Base-by-base conservation (phyloP, 2,888 invertebrate species). In the Tenthredo notha region DNA sequence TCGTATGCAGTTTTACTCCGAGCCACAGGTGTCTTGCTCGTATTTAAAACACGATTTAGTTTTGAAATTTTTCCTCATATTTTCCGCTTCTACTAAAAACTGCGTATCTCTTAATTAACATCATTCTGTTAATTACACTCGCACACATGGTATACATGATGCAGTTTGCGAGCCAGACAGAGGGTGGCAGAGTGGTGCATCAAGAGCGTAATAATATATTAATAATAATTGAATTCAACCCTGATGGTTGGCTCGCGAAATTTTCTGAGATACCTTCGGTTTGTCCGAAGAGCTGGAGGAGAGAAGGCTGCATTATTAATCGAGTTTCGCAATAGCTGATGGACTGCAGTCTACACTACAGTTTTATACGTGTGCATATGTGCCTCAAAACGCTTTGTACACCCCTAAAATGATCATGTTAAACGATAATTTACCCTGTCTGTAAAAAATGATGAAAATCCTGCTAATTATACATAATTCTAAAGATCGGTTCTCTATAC, bases 201-300 rank as follows among this genome's bases (percentile, higher is more conserved):
- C 43, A 43, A 21, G 21, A 74, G 77, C 50, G 54, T n/a, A 15
- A 77, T 77, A 77, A 77, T 77, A 77, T 54, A 77, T 77, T 77
- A 54, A 77, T 77, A 33, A 77, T 77, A 77, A 77, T 77, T 77
- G 77, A 77, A 77, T 77, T 77, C 33, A 77, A 77, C 54, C 47
- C 77, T 10, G 77, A 2, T 15, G 29, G 54, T 67, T 67, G 67
- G 67, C 15, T 33, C 33, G 77, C 54, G 54, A 50, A 80, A 61
- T 61, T 80, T 80, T 61, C 80, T 80, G n/a, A 7, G 54, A 80
- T 61, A 25, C 7, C 61, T n/a, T 40, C 61, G 61, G 80, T 40
- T 37, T 61, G 58, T 61, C 80, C 80, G 58, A 80, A 37, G 40
- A 61, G 58, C 58, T 12, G 12, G 33, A 37, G 40, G 15, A 47